Base-by-base conservation (phyloP, 2,113 vertebrate species). In the Stercorarius parasiticus region DNA sequence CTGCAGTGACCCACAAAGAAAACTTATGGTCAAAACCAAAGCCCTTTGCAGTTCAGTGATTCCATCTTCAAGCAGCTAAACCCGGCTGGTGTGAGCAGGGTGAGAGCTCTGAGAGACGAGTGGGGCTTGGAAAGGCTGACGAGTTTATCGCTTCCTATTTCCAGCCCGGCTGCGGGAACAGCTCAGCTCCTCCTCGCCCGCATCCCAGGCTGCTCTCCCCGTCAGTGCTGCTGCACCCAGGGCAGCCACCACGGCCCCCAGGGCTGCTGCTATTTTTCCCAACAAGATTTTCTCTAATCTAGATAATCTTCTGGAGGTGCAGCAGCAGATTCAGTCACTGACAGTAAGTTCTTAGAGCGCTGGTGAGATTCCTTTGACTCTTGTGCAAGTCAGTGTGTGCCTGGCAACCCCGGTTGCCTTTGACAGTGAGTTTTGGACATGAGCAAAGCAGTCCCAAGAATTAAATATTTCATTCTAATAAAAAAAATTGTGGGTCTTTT, bases 161-260 rank as follows among this genome's bases (percentile, higher is more conserved):
- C 45, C 53, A 29, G 27, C 8, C 19, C 2, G 5, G 18, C 47
- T 25, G 40, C 17, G 1, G 34, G 32, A 13, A 26, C 15, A 38
- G 53, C 70, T 76, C 88, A 45, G 45, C 78, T 59, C 22, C 71
- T 82, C 45, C 34, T 26, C 61, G 7, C 25, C 61, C 7, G 0
- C 38, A 6, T 4, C 69, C 36, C 59, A 6, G 52, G 61, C 70
- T 38, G 26, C 10, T 11, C 2, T 8, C 62, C 79, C 13, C 3
- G 15, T 4, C 21, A 1, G 45, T 1, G 13, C 78, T 55, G 91
- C 72, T 21, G 59, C 71, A 36, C 23, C 59, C 38, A 16, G 36
- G 4, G 26, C 5, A 52, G 43, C 23, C 50, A 14, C 30, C 22
- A 3, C 1, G 3, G n/a, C 45, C 26, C 42, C n/a, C 2, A 0